Percentiles rank a stretch among this genome's conserved stretches.
These are phyloP conservation scores for Poecile atricapillus DNA, from an alignment of 2,113 vertebrate species.

Conservation along the genomic window DNA sequence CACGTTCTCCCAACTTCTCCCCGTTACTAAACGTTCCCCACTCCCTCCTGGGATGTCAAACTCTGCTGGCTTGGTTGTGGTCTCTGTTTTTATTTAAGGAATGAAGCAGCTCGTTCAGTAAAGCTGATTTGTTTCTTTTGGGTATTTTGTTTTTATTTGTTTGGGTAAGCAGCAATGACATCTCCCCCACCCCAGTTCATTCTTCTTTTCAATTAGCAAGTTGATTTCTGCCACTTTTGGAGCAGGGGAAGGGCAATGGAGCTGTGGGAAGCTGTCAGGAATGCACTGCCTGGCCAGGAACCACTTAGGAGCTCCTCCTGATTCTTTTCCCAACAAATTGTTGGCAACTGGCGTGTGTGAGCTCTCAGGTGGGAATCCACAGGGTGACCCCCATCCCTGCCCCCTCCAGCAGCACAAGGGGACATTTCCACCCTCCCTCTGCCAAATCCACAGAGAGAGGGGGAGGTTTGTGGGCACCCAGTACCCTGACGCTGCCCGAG, in stretches of 20 bases:
- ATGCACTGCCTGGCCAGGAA: neutral
- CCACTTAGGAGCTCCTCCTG: neutral
- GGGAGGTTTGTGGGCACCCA: neutral
- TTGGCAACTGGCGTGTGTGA: neutral
- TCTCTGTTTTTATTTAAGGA: conserved; percentile 53
- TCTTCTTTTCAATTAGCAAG: neutral
- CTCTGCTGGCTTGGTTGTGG: conserved; percentile 50
- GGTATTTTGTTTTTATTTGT: neutral
- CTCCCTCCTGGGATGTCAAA: conserved; percentile 38
- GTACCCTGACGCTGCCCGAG: neutral
- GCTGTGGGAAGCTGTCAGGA: neutral
- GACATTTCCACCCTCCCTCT: neutral
- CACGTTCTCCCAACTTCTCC: neutral
- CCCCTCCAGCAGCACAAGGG: neutral
- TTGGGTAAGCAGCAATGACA: neutral
- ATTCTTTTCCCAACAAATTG: neutral
- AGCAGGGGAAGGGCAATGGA: neutral
- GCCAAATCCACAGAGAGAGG: neutral
- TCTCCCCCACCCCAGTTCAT: neutral
- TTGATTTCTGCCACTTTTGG: neutral
- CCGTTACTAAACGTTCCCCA: conserved; percentile 2
- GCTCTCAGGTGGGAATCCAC: neutral
- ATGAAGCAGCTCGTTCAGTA: conserved; percentile 56
- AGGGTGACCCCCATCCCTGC: rapidly evolving
- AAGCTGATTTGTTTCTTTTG: conserved; percentile 63